These are phyloP conservation scores for Pachydiplax longipennis DNA, from an alignment of 2,888 invertebrate species.

Conservation along the genomic window DNA sequence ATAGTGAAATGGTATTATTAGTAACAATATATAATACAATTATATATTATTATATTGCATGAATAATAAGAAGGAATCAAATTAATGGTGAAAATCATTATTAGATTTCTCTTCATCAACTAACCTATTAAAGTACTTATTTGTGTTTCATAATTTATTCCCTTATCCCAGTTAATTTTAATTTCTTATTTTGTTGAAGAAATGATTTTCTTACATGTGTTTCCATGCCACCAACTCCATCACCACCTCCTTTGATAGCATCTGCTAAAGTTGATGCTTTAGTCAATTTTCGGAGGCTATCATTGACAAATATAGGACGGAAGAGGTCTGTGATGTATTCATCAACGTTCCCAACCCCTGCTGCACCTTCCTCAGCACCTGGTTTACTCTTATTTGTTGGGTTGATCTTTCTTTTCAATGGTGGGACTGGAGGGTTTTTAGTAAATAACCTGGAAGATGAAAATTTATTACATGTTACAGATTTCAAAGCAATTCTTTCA, in stretches of 20 bases:
- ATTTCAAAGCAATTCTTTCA: too few relatives aligned
- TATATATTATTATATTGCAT: too few relatives aligned
- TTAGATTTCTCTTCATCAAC: too few relatives aligned
- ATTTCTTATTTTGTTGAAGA: not conserved
- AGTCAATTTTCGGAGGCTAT: slow-evolving; percentile 72
- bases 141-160: too few relatives aligned
- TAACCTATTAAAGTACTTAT: too few relatives aligned
- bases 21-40: not conserved
- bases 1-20: not conserved
- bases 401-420: not conserved
- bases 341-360: slow-evolving; percentile 65
- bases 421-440: not conserved
- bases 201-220: slow-evolving; percentile 51
- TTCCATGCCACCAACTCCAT: slow-evolving; percentile 58
- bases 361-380: slow-evolving; percentile 9
- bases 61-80: not conserved
- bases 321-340: slow-evolving; percentile 76
- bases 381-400: not conserved
- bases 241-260: slow-evolving; percentile 83
- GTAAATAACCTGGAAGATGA: not conserved
- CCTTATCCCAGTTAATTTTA: too few relatives aligned
- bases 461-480: too few relatives aligned
- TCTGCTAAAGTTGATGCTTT: slow-evolving; percentile 74
- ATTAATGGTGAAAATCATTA: too few relatives aligned
- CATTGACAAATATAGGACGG: slow-evolving; percentile 75